Evolutionary conservation across 2,888 invertebrate species (phyloP).

Genomic region (Sinhomidia bicolor): DNA sequence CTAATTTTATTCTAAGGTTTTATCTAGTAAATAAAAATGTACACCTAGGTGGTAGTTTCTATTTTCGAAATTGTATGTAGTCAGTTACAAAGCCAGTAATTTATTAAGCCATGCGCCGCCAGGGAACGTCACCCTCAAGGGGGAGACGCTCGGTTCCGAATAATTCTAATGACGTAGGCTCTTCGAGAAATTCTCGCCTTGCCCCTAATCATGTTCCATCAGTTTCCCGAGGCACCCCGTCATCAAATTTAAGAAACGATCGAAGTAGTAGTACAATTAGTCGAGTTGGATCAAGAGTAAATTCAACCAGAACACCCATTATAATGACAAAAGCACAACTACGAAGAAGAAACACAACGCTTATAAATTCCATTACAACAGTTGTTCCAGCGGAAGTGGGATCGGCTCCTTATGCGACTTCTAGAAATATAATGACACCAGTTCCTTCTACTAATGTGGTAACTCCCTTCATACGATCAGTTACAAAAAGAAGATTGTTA

Average conservation of each 20-base stretch:
- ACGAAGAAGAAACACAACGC: not conserved
- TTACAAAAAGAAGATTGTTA: constrained; percentile 4
- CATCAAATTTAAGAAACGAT: not conserved
- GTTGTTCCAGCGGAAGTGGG: constrained; percentile 11
- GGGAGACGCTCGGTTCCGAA: not conserved
- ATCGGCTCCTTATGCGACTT: constrained; percentile 4
- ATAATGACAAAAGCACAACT: constrained; percentile 61
- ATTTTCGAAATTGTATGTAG: too few species aligned
- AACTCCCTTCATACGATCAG: not conserved
- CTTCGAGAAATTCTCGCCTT: not conserved
- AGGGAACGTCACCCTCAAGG: not conserved
- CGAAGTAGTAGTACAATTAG: not conserved
- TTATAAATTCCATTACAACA: constrained; percentile 20
- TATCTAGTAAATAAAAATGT: too few species aligned
- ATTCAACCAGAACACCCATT: not conserved
- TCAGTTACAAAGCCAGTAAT: too few species aligned
- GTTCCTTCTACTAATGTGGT: not conserved
- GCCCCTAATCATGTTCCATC: not conserved
- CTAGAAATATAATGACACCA: not conserved
- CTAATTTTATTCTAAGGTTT: too few species aligned
- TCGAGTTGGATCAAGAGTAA: constrained; percentile 12
- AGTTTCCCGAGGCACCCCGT: not conserved
- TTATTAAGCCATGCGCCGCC: constrained; percentile 15
- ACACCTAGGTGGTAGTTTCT: too few species aligned
- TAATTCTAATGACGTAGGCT: not conserved